Percentiles rank a stretch among this genome's conserved stretches.
These are phyloP conservation scores for Solenopsis fugax DNA, from an alignment of 1,140 invertebrate species.

Conservation along the genomic window DNA sequence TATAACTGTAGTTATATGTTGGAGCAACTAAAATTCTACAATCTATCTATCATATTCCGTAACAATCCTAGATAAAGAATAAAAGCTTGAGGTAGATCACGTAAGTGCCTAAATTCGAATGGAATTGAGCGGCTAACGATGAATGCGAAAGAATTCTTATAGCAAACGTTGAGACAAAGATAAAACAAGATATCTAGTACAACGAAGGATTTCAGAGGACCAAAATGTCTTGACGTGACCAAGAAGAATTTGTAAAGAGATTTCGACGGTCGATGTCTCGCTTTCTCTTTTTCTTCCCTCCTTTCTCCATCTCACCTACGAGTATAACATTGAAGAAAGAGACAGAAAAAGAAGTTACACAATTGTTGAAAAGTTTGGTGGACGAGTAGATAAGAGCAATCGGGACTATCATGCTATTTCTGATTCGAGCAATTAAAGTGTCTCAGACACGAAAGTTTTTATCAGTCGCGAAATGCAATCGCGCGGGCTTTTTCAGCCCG, in stretches of 20 bases:
- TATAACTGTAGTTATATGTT: neutral
- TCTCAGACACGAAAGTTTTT: constrained; percentile 50
- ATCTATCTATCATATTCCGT: neutral
- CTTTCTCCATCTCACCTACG: too few species aligned
- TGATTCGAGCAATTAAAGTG: constrained; percentile 57
- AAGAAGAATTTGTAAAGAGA: constrained; percentile 6
- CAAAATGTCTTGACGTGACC: neutral
- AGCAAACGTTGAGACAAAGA: constrained; percentile 16
- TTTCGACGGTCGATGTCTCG: neutral
- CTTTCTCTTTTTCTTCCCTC: neutral
- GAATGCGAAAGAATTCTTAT: neutral
- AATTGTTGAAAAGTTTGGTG: constrained; percentile 63
- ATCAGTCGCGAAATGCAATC: constrained; percentile 46
- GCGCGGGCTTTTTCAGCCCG: neutral
- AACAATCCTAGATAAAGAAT: constrained; percentile 17
- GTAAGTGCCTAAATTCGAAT: neutral
- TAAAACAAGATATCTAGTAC: neutral
- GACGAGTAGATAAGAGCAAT: constrained; percentile 52
- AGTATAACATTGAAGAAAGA: neutral
- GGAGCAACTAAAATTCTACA: neutral
- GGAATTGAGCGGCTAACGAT: neutral
- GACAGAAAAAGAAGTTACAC: constrained; percentile 18
- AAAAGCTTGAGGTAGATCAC: constrained; percentile 26
- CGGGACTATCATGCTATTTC: constrained; percentile 44
- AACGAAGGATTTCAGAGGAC: neutral